Evolutionary conservation across 2,888 invertebrate genomes (phyloP), one percentile per base, ranked within the genome.

Genomic region (Lithophane leautieri): DNA sequence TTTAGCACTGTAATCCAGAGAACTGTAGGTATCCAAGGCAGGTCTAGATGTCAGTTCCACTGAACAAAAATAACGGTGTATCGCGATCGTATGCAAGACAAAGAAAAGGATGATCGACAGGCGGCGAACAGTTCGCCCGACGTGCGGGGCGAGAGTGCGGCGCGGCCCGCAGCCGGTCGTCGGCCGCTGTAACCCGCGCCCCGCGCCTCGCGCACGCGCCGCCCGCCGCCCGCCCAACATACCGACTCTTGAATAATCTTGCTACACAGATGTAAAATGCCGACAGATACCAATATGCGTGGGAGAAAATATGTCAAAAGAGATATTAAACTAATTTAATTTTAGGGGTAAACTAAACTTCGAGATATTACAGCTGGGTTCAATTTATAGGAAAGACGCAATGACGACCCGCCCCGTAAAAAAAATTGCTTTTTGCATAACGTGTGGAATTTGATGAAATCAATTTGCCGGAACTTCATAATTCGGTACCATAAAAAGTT

Each of bases 1-100:
- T 91, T 91, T 83, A 86, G 87, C 96, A 96, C 96, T 96, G 96
- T 90, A 96, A 96, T 96, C 96, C 96, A 95, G 88, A 89, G 84
- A 83, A 88, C 87, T 89, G 88, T 87, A 90, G 60, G 69, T 84
- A 68, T 93, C 90, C 90, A 90, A 89, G 86, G 82, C 80, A 86
- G 82, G 79, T 85, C 79, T 84, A 85, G 78, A 78, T 81, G 83
- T 88, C 81, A 75, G 88, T 90, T 83, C 82, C 87, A 89, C 87
- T 85, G 91, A 92, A 92, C 91, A 91, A 94, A 95, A 95, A 95
- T 95, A 95, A 93, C 92, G 91, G 92, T 86, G 88, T 90, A 90
- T 91, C 91, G 93, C 90, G 90, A 87, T 85, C 90, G 92, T 89
- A 88, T 90, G 86, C 85, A 87, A 92, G 92, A 94, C 95, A 95